Conservation (phyloP, 1,140 invertebrate species). For the Heliconius eleuchia region DNA sequence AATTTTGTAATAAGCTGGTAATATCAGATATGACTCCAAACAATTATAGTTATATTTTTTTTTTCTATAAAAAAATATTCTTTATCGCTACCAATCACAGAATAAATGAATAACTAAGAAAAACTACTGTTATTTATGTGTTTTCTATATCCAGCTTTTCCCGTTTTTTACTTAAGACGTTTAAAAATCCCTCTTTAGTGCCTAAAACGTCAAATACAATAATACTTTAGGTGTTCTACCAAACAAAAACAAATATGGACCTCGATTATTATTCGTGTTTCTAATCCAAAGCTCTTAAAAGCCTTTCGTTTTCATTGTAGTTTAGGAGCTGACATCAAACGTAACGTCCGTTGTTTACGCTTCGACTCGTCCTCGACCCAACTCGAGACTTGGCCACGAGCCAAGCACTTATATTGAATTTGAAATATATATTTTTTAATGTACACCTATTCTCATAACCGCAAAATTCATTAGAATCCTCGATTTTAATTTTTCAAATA, state of each 20-base stretch:
- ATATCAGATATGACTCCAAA: too few species aligned
- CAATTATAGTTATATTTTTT: too few species aligned
- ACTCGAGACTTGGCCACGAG: constrained; percentile 28
- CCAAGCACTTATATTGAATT: constrained; percentile 38
- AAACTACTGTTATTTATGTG: too few species aligned
- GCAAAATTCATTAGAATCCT: background rate
- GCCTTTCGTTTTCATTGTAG: constrained; percentile 14
- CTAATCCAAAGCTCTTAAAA: constrained; percentile 8
- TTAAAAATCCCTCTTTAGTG: too few species aligned
- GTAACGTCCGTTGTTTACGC: constrained; percentile 37
- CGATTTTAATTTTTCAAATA: background rate
- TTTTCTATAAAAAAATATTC: too few species aligned
- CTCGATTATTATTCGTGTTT: background rate
- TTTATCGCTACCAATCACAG: too few species aligned
- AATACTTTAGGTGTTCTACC: background rate
- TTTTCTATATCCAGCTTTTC: too few species aligned
- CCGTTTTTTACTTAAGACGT: too few species aligned
- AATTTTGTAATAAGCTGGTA: too few species aligned
- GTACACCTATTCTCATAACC: constrained; percentile 16
- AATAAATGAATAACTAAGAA: too few species aligned
- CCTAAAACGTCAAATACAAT: background rate
- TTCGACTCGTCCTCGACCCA: constrained; percentile 37
- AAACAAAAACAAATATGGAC: background rate
- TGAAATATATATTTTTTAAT: constrained; percentile 35
- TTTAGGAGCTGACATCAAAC: constrained; percentile 26